Evolutionary conservation across 2,888 invertebrate species (phyloP), one percentile per base, ranked within the genome.

Genomic region (Apomyelois bistriatella): DNA sequence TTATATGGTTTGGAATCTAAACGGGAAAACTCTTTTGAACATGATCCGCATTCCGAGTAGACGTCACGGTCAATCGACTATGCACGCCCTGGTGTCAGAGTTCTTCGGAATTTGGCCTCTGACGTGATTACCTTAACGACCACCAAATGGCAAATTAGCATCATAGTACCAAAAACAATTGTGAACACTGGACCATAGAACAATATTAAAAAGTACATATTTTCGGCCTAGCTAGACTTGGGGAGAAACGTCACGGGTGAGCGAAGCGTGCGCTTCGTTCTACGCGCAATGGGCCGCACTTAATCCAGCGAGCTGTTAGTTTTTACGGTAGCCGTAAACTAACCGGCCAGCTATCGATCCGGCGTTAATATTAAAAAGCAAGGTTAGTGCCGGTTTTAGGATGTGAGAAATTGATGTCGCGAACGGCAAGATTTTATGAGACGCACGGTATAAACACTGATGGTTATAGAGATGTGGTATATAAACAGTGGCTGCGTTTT

Each of bases 291-390:
- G 82, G 79, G 61, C 74, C 79, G 82, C 59, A 68, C 68, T 66
- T 84, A 84, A 84, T 82, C 78, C 66, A 72, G 70, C 66, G 65
- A 68, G 71, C 79, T 72, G 78, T 79, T 80, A 80, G 83, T 80
- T 87, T 87, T 86, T 79, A 85, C 79, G 71, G 76, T 64, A 62
- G 66, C 76, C 70, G 80, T 85, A 83, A 85, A 83, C 71, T 78
- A 79, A 73, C 67, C 67, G 62, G 60, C 68, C 67, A 58, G 58
- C 64, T 69, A 80, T 81, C 78, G 81, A 81, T 79, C 74, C 71
- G 60, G 60, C 67, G 70, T 77, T 79, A 72, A 79, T 79, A 79
- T 77, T 79, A 76, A 79, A 81, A 73, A 70, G 68, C 67, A 65
- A 55, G 56, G 49, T 56, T 56, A 61, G 55, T 55, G 58, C 38